Evolutionary conservation across 2,888 invertebrate genomes (phyloP).

Genomic region (Desoria tigrina): DNA sequence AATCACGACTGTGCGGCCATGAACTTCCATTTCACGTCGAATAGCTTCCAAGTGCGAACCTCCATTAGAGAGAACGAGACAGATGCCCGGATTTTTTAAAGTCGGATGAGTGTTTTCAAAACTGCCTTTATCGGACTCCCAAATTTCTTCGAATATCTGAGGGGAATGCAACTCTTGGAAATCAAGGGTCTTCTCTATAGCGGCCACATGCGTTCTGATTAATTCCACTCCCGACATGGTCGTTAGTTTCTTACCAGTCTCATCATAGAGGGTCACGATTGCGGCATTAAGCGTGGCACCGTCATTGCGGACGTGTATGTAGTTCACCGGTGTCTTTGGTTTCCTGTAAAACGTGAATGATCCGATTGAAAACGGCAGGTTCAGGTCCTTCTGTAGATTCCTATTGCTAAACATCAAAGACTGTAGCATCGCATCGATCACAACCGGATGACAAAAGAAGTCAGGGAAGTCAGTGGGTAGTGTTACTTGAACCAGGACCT

Average conservation of each 20-base stretch:
- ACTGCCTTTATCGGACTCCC: too few relatives aligned
- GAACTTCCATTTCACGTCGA: too few relatives aligned
- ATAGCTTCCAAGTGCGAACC: too few relatives aligned
- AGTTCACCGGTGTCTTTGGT: background rate
- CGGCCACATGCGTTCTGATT: background rate
- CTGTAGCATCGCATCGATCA: conserved; percentile 27
- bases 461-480: conserved; percentile 3
- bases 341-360: conserved; percentile 30
- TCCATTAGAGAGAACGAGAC: too few relatives aligned
- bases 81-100: too few relatives aligned
- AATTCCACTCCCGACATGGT: background rate
- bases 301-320: background rate
- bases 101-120: too few relatives aligned
- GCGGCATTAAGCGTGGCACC: background rate
- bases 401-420: conserved; percentile 17
- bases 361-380: conserved; percentile 24
- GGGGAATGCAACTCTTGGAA: background rate
- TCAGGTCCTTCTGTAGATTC: conserved; percentile 10
- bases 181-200: background rate
- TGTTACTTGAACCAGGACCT: conserved; percentile 6
- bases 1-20: too few relatives aligned
- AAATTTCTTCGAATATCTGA: conserved; percentile 6
- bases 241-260: background rate
- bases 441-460: conserved; percentile 30
- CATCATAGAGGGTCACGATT: background rate